Conservation (phyloP, 2,797 vertebrate species). For the Chrysocyon brachyurus region DNA sequence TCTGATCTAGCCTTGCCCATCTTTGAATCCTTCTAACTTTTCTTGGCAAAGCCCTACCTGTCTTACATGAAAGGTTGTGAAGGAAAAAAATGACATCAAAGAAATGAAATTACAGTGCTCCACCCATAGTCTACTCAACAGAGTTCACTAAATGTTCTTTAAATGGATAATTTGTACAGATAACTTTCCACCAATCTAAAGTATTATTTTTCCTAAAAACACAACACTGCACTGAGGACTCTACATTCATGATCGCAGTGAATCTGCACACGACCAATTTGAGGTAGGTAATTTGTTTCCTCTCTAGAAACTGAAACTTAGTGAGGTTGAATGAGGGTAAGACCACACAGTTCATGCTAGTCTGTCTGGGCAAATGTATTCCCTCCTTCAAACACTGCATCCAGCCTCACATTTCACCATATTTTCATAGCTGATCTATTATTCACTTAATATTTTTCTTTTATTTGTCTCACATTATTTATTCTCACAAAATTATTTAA, state of each 20-base stretch:
- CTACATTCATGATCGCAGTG: too few relatives aligned
- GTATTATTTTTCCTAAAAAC: neutral
- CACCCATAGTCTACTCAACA: neutral
- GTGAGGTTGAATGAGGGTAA: neutral
- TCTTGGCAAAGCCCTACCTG: neutral
- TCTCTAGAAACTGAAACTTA: neutral
- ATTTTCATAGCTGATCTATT: neutral
- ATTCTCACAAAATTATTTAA: neutral
- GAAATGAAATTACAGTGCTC: neutral
- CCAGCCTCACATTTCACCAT: neutral
- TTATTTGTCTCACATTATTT: neutral
- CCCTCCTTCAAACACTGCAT: neutral
- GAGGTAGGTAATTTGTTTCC: neutral
- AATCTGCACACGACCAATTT: accelerated
- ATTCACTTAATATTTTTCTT: neutral
- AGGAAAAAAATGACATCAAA: neutral
- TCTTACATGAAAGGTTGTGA: neutral
- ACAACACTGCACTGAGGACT: accelerated
- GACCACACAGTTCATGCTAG: neutral
- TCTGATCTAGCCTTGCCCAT: neutral
- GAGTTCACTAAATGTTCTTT: neutral
- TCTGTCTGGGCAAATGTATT: neutral
- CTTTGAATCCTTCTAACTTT: neutral
- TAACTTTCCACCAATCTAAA: neutral
- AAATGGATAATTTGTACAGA: neutral